A percentile compares a stretch with the other conserved stretches of the same genome.
Evolutionary conservation across 1,140 invertebrate genomes (phyloP).

Genomic region (Argopecten irradians): DNA sequence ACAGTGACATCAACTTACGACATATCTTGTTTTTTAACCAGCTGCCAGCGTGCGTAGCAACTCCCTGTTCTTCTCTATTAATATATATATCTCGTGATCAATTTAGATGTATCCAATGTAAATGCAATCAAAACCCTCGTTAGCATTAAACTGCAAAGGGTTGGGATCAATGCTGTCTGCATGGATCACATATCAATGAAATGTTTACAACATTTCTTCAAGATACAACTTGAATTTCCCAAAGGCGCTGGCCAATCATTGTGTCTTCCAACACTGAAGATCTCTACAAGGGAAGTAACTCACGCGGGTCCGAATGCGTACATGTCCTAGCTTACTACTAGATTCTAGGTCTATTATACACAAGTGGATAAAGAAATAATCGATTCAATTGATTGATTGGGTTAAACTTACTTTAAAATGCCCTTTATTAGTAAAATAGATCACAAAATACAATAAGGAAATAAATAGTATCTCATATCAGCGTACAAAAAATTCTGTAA

Average conservation of each 20-base stretch:
- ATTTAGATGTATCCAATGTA: not conserved
- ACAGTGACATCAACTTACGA: not conserved
- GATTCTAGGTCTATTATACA: too few species aligned
- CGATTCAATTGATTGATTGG: too few species aligned
- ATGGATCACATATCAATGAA: not conserved
- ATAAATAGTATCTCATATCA: too few species aligned
- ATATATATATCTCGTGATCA: not conserved
- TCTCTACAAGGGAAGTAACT: not conserved
- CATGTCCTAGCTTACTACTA: too few species aligned
- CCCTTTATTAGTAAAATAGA: too few species aligned
- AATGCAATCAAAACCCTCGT: not conserved
- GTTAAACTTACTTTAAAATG: too few species aligned
- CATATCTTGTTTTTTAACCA: not conserved
- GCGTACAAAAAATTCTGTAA: too few species aligned
- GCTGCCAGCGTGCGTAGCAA: not conserved
- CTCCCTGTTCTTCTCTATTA: not conserved
- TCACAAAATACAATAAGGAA: too few species aligned
- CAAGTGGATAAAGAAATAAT: too few species aligned
- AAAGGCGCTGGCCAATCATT: not conserved
- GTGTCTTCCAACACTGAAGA: not conserved
- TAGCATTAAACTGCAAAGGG: not conserved
- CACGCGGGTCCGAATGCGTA: too few species aligned
- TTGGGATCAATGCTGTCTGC: not conserved
- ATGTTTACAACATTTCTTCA: not conserved
- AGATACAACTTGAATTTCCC: slow-evolving; percentile 10